These are phyloP conservation scores for Drosophila pegasa DNA, from an alignment of 2,888 invertebrate genomes.

Conservation along the genomic window DNA sequence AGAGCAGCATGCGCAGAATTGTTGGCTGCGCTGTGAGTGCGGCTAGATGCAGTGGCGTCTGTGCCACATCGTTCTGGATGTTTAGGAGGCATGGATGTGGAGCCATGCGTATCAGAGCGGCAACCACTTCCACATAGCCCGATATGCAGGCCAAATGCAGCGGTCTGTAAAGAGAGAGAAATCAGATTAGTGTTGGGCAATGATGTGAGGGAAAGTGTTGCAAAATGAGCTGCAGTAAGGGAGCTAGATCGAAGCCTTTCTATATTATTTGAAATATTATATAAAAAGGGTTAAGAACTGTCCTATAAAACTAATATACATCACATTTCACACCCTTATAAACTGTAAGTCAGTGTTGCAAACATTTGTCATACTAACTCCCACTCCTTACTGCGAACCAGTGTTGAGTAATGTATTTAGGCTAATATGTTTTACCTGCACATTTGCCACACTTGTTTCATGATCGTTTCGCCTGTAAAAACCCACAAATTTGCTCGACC, in stretches of 20 bases:
- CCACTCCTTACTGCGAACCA: conserved; percentile 6
- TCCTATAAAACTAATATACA: not conserved
- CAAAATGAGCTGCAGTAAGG: not conserved
- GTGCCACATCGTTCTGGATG: conserved; percentile 91
- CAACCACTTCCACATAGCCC: conserved; percentile 89
- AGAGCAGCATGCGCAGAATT: conserved; percentile 91
- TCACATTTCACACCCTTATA: not conserved
- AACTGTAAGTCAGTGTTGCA: not conserved
- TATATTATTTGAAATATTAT: not conserved
- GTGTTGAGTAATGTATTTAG: conserved; percentile 20
- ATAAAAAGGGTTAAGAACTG: not conserved
- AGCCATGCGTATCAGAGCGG: conserved; percentile 90
- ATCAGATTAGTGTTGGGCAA: not conserved
- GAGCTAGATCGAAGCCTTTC: not conserved
- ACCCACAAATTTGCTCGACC: conserved; percentile 59
- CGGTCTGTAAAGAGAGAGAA: conserved; percentile 87
- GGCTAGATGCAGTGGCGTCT: conserved; percentile 94
- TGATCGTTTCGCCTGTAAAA: conserved; percentile 11
- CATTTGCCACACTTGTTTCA: conserved; percentile 42
- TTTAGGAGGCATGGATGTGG: conserved; percentile 92
- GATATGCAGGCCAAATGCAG: conserved; percentile 94
- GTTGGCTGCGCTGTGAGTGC: conserved; percentile 91
- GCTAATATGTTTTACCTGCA: conserved; percentile 55
- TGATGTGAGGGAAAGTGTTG: not conserved
- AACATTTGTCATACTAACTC: not conserved